These are phyloP conservation scores for Sebastes matsubarae DNA, from an alignment of 2,797 vertebrate species.

Conservation along the genomic window DNA sequence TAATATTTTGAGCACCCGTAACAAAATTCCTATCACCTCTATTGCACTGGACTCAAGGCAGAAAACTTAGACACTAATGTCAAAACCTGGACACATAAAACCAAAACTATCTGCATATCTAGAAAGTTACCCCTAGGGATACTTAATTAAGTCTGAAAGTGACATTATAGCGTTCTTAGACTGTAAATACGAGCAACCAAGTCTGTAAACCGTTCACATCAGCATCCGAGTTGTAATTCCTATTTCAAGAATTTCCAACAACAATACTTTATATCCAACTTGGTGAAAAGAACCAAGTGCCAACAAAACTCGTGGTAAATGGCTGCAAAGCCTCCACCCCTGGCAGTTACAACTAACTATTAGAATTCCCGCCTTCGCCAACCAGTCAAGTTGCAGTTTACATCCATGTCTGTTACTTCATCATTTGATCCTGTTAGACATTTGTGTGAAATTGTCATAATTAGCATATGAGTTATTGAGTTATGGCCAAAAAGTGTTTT, in stretches of 20 bases:
- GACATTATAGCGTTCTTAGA: neutral
- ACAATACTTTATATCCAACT: neutral
- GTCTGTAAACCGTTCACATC: too few species aligned
- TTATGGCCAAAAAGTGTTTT: too few species aligned
- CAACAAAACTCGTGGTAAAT: neutral
- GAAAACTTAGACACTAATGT: neutral
- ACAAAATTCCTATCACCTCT: neutral
- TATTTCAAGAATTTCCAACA: too few species aligned
- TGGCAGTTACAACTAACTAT: too few species aligned
- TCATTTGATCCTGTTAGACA: too few species aligned
- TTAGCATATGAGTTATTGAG: rapidly evolving
- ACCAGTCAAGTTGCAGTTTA: too few species aligned
- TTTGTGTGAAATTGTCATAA: too few species aligned
- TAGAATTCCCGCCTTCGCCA: too few species aligned
- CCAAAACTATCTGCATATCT: rapidly evolving
- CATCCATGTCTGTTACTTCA: too few species aligned
- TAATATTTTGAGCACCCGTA: neutral
- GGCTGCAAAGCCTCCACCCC: too few species aligned
- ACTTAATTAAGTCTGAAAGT: neutral
- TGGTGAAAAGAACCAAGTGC: neutral
- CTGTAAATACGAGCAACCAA: neutral
- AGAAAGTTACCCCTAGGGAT: neutral
- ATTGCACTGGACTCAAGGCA: neutral
- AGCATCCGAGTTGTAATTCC: rapidly evolving
- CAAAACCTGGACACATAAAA: neutral